Evolutionary conservation across 2,113 vertebrate species (phyloP).

Genomic region (Elgaria multicarinata): DNA sequence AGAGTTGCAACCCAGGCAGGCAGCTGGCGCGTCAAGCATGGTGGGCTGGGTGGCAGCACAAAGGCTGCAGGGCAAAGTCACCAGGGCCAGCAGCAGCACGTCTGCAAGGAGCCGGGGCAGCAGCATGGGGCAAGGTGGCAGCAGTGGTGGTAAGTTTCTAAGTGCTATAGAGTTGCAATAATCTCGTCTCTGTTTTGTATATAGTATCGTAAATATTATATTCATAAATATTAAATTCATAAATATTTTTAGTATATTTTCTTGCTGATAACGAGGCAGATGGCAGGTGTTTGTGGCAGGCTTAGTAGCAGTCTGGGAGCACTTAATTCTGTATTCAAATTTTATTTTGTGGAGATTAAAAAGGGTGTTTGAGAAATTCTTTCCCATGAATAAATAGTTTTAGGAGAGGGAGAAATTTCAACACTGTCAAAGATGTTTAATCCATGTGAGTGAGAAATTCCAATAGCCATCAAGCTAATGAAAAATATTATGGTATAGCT

Average conservation of each 20-base stretch:
- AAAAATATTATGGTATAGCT: neutral
- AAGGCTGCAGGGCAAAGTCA: too few species aligned
- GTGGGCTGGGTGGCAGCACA: too few species aligned
- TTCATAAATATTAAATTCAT: neutral
- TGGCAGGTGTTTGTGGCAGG: neutral
- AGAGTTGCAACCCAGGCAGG: too few species aligned
- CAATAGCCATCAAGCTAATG: neutral
- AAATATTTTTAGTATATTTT: too few species aligned
- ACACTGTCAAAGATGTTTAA: fast-evolving
- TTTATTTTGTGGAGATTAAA: neutral
- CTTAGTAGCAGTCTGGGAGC: neutral
- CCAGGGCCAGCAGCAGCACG: too few species aligned
- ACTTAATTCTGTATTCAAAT: neutral
- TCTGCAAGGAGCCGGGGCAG: too few species aligned
- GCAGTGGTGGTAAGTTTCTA: too few species aligned
- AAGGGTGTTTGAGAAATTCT: neutral
- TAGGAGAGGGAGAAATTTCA: neutral
- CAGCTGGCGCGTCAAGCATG: too few species aligned
- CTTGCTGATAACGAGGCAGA: neutral
- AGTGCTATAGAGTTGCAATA: neutral
- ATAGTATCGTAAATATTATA: neutral
- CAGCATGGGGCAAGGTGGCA: too few species aligned
- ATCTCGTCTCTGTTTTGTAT: neutral
- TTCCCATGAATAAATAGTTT: neutral
- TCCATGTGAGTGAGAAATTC: neutral